These are phyloP conservation scores for Coronaproctus castanopsis DNA, from an alignment of 2,888 invertebrate genomes.

Conservation along the genomic window DNA sequence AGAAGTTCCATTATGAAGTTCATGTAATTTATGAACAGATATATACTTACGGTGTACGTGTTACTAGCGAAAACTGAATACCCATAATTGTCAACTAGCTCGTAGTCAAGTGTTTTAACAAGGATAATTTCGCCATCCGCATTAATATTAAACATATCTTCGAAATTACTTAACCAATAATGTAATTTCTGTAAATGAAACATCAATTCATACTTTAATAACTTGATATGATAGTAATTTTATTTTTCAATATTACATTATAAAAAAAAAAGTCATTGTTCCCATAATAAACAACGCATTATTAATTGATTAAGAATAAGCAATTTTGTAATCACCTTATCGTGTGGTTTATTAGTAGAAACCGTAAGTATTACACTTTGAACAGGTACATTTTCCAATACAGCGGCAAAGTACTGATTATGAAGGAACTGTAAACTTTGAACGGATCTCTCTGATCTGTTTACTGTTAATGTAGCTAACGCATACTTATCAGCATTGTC, in stretches of 20 bases:
- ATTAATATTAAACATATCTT: slow-evolving; percentile 55
- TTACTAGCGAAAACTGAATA: slow-evolving; percentile 69
- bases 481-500: slow-evolving; percentile 79
- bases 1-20: too few species aligned
- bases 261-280: too few species aligned
- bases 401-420: slow-evolving; percentile 44
- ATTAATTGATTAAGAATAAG: too few species aligned
- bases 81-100: slow-evolving; percentile 43
- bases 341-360: slow-evolving; percentile 36
- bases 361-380: slow-evolving; percentile 49
- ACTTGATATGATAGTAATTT: too few species aligned
- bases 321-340: too few species aligned
- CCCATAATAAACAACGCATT: too few species aligned
- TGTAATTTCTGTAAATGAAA: slow-evolving; percentile 35
- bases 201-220: slow-evolving; percentile 9
- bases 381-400: slow-evolving; percentile 53
- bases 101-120: slow-evolving; percentile 55
- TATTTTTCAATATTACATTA: too few species aligned
- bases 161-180: slow-evolving; percentile 48
- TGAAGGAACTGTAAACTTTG: slow-evolving; percentile 44
- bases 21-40: too few species aligned
- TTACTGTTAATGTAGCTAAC: slow-evolving; percentile 55
- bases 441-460: slow-evolving; percentile 33
- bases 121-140: slow-evolving; percentile 59
- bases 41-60: slow-evolving; percentile 41